Evolutionary conservation across 2,888 invertebrate species (phyloP).

Genomic region (Leptinotarsa peninsularis): DNA sequence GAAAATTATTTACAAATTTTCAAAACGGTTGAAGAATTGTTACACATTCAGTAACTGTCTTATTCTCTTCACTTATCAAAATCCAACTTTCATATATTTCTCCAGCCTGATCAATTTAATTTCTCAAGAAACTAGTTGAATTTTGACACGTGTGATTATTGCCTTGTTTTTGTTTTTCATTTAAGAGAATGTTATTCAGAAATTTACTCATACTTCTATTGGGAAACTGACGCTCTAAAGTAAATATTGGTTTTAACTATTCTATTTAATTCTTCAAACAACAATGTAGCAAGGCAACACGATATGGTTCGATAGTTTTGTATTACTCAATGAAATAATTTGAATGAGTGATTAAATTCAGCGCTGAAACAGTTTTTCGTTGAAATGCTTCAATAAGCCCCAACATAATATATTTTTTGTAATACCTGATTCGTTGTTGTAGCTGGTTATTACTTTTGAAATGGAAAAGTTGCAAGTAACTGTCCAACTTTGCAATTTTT

Average conservation of each 20-base stretch:
- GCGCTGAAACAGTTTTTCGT: too few species aligned
- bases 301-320: not conserved
- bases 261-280: not conserved
- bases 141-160: slow-evolving; percentile 11
- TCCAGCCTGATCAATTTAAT: not conserved
- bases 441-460: too few species aligned
- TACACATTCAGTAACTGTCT: too few species aligned
- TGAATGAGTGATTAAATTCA: not conserved
- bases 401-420: too few species aligned
- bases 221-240: not conserved
- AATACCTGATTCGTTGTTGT: too few species aligned
- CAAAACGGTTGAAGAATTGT: too few species aligned
- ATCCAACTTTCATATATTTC: too few species aligned
- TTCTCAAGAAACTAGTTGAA: not conserved
- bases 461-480: too few species aligned
- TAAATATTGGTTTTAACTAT: slow-evolving; percentile 6
- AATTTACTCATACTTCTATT: not conserved
- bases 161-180: not conserved
- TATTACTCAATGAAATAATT: not conserved
- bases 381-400: too few species aligned
- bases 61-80: too few species aligned
- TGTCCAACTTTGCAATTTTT: too few species aligned
- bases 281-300: not conserved
- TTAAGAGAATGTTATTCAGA: not conserved
- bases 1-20: too few species aligned